Percentiles rank a stretch among this genome's conserved stretches.
Evolutionary conservation across 2,888 invertebrate species (phyloP).

Genomic region (Abscondita cerata): DNA sequence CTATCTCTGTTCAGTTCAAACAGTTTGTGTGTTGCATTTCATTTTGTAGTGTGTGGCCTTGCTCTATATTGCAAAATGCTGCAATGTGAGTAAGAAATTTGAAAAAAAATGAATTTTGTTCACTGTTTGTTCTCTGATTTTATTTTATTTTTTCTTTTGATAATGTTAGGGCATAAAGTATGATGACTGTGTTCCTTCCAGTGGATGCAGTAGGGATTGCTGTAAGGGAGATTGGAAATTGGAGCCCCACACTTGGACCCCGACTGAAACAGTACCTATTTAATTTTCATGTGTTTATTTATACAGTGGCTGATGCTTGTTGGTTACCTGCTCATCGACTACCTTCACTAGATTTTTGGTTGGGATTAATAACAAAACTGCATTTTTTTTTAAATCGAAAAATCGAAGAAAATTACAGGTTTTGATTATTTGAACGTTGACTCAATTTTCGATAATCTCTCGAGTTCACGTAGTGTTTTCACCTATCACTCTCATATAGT

Average conservation of each 20-base stretch:
- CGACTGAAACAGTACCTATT: constrained; percentile 61
- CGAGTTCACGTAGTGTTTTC: too few species aligned
- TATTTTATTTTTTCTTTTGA: constrained; percentile 22
- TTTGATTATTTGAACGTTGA: not conserved
- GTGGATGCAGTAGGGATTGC: constrained; percentile 54
- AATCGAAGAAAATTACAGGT: not conserved
- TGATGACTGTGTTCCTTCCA: constrained; percentile 60
- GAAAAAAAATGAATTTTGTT: constrained; percentile 8
- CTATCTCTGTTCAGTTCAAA: constrained; percentile 55
- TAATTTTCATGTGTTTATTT: constrained; percentile 60
- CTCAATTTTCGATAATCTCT: too few species aligned
- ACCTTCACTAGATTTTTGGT: constrained; percentile 61
- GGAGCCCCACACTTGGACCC: constrained; percentile 47
- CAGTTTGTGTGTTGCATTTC: constrained; percentile 54
- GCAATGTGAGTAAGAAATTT: constrained; percentile 46
- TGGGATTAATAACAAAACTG: constrained; percentile 56
- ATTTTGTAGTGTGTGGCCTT: constrained; percentile 56
- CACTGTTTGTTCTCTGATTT: too few species aligned
- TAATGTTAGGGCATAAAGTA: constrained; percentile 52
- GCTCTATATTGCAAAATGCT: constrained; percentile 58
- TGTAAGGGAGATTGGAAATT: constrained; percentile 49
- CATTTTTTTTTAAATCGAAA: too few species aligned
- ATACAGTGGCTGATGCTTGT: constrained; percentile 62
- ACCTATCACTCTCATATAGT: too few species aligned
- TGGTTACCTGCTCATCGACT: constrained; percentile 62